phyloP scores from a whole-genome alignment of 1,140 invertebrate species.

The Ridgeia piscesae region DNA sequence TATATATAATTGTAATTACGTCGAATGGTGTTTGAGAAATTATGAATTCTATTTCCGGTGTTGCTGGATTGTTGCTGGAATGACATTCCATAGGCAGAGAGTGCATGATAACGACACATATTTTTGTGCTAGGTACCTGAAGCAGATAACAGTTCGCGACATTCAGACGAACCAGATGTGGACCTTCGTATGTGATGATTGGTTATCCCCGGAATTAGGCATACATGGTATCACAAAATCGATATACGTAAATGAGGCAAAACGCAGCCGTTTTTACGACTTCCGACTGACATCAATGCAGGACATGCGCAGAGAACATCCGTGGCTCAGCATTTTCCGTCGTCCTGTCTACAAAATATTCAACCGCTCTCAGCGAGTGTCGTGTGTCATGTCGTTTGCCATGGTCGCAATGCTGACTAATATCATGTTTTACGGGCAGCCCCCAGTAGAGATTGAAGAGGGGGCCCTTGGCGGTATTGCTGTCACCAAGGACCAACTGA shows the following conservation, averaged over 20 bases:
- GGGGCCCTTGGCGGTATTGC: background rate
- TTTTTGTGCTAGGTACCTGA: background rate
- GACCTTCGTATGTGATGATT: background rate
- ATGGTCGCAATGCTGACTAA: background rate
- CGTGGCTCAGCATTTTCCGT: background rate
- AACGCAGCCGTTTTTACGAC: background rate
- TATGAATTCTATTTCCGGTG: background rate
- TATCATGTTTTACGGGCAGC: background rate
- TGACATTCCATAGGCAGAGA: background rate
- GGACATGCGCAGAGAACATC: background rate
- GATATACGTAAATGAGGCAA: background rate
- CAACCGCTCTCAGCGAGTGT: background rate
- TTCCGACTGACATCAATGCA: conserved; percentile 4
- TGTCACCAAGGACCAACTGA: background rate
- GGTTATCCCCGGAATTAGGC: background rate
- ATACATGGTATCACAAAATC: background rate
- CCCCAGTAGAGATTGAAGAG: background rate
- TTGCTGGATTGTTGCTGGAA: background rate
- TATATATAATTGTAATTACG: too few relatives aligned
- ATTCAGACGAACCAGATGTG: background rate
- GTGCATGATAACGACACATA: background rate
- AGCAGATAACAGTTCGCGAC: background rate
- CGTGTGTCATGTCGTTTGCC: background rate
- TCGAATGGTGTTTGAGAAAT: too few relatives aligned
- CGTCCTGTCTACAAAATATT: background rate